Evolutionary conservation across 2,113 vertebrate species (phyloP), one percentile per base, ranked within the genome.

Genomic region (Chaenocephalus aceratus): DNA sequence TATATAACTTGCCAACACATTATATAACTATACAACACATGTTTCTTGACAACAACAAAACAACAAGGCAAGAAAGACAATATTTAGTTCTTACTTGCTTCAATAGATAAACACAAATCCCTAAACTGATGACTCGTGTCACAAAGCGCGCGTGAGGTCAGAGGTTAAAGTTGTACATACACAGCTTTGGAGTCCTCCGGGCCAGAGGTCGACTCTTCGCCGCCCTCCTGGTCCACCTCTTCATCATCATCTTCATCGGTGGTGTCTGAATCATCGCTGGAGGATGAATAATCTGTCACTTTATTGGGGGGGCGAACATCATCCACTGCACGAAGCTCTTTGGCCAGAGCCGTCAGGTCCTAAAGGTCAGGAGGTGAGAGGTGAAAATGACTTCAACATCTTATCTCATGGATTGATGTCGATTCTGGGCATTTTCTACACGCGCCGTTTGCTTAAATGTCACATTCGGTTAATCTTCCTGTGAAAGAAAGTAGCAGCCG

Each of bases 221-320:
- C 96, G 26, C 94, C 97, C 73, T 99, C 98, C 91, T 99, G 98
- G 56, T 99, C 98, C 41, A 97, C 96, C 10, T 99, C 98, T 18
- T 99, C 98, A 0, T 99, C 98, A 0, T 99, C 98, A 30, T 99
- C 98, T 63, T 99, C 98, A 9, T 99, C 98, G 0, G 97, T 99
- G 0, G 98, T 99, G 76, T 97, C 98, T 0, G 98, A 99, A 41
- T 99, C 98, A 26, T 99, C 98, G 51, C 98, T 99, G 68, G 98
- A 99, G 15, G 98, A 99, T 0, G 98, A 99, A 83, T 99, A 99
- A 83, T 99, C 98, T 0, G 98, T 99, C 77, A 98, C 98, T 91
- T 99, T 99, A 88, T 99, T 97, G 0, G 96, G 96, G 0, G 97
- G 98, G 21, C 97, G 95, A 41, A 98, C 96, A 10, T 99, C 98